Base-by-base conservation (phyloP, 37 sponge, comb jelly and placozoan species). In the Chondrosia reniformis region DNA sequence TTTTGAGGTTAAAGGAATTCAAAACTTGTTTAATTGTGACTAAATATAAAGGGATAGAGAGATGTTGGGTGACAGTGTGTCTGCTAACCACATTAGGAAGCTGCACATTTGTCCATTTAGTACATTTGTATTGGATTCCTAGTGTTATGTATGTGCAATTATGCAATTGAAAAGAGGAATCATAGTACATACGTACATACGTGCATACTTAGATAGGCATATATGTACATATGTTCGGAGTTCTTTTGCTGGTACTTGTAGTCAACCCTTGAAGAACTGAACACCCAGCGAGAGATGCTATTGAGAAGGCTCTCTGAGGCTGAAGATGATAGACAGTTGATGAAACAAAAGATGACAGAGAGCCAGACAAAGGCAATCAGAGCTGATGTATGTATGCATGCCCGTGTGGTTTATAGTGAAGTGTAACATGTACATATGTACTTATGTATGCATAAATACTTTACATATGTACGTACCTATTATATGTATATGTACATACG, bases 241-340 rank as follows among this genome's bases (percentile, higher is more conserved):
- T 49, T 10, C 15, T 15, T 49, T 10, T 49, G 52, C 52, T 15
- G 10, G 52, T 49, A 15, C 52, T 49, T 61, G 17, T 61, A 66
- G 46, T 17, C 52, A 2, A 72, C 40, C 15, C 27, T 78, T 1
- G 32, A 65, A 5, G 57, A 67, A 21, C 56, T 80, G 10, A 8
- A 30, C 4, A 74, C 79, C 10, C 83, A 88, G 65, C 34, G 58
- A 13, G 89, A 88, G 32, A 21, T 56, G 43, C 62, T 84, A 27
- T 46, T 78, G 49, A 46, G 75, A 32, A 65, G 55, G 43, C 74
- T 89, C 13, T 34, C 78, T 1, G 81, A 81, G 72, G 61, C 72
- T 57, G 85, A 89, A 24, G 17, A 24, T 31, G 67, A 49, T 58
- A 80, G 76, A 24, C 73, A 43, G 17, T 4, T 31, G 7, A 71